Evolutionary conservation across 53 echinoderm and acorn worm species (phyloP).

Genomic region (Holothuria leucospilota): DNA sequence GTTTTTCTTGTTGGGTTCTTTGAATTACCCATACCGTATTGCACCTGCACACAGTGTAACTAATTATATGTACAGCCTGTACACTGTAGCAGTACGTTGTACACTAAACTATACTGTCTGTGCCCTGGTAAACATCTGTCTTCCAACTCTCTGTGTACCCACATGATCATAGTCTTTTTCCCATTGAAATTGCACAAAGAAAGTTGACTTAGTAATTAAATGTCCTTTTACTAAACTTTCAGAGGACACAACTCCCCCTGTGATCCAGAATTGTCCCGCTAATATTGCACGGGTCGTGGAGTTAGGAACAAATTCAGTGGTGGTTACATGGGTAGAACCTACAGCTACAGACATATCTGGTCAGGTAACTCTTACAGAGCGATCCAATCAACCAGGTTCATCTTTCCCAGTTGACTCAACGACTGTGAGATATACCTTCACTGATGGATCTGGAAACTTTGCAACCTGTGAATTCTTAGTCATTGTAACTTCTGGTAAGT

Average conservation of each 20-base stretch:
- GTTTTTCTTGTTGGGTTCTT: too few species aligned
- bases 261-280: conserved; percentile 2
- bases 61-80: too few species aligned
- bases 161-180: too few species aligned
- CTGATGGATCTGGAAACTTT: conserved; percentile 57
- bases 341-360: conserved; percentile 73
- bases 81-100: too few species aligned
- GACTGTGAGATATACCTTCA: conserved; percentile 51
- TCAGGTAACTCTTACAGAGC: conserved; percentile 39
- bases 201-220: too few species aligned
- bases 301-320: conserved; percentile 35
- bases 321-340: conserved; percentile 59
- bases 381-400: conserved; percentile 43
- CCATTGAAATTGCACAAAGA: too few species aligned
- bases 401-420: conserved; percentile 66
- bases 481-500: conserved; percentile 63
- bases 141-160: too few species aligned
- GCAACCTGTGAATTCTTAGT: conserved; percentile 61
- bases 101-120: too few species aligned
- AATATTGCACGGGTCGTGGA: conserved; percentile 27
- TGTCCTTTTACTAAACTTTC: background rate
- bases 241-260: conserved; percentile 57
- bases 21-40: too few species aligned
- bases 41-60: too few species aligned
- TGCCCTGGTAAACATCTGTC: too few species aligned